Evolutionary conservation across 1,140 invertebrate species (phyloP), one percentile per base, ranked within the genome.

Genomic region (Centruroides sculpturatus): DNA sequence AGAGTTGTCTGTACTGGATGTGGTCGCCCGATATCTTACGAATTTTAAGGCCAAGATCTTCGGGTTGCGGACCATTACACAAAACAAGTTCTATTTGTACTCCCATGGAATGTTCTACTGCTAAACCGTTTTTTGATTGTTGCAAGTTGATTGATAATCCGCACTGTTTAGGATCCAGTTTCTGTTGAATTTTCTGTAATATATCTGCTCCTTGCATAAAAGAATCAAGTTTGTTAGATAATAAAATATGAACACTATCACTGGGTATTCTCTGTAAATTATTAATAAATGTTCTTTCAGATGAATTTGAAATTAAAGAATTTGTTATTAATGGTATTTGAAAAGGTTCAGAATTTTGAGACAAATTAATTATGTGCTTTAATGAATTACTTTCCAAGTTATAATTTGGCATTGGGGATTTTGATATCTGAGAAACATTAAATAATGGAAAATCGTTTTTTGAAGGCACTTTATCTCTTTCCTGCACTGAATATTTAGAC

Each of bases 1-100:
- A 94, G 12, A 94, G 79, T 71, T 89, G 87, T 63, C 85, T 87
- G 71, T 93, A 94, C 70, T 91, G 86, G 62, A 85, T 78, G 72
- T 89, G 87, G 75, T 95, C 90, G 3, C 92, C 92, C 0, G 89
- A 92, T 64, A 95, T 90, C 71, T 89, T 79, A 59, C 90, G 76
- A 80, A 95, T 84, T 70, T 92, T 92, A 61, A 95, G 80, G 5
- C 89, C 87, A 66, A 89, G 91, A 35, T 71, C 68, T 51, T 68
- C 66, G 0, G 68, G 67, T 8, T 69, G 70, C 47, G 71, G 64
- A 11, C 68, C 69, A 67, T 87, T 83, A 69, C 82, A 87, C 1
- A 92, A 83, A 67, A 88, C 83, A 63, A 93, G 71, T 71, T 92
- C 89, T 55, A 92, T 90, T 72, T 92, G 86, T 65, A 92, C 83